Evolutionary conservation across 2,113 vertebrate genomes (phyloP).

Genomic region (Calyptommatus sinebrachiatus): DNA sequence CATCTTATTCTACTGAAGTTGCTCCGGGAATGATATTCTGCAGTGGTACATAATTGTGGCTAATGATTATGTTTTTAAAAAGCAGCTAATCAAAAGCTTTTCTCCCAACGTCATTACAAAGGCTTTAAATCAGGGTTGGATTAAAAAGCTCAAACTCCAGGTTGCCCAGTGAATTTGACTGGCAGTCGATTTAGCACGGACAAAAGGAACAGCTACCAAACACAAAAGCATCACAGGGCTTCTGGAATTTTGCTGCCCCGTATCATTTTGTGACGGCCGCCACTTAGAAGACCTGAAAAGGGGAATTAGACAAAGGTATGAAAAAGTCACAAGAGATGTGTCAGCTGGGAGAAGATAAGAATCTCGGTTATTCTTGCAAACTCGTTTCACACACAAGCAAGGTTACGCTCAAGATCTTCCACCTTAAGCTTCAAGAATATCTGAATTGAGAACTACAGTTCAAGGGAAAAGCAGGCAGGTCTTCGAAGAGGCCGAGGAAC

Average conservation of each 20-base stretch:
- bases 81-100: background rate
- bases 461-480: no score
- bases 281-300: background rate
- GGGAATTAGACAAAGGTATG: background rate
- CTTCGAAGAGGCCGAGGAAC: no score
- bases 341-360: background rate
- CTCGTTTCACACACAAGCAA: no score
- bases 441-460: no score
- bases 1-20: no score
- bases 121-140: background rate
- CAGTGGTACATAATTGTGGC: no score
- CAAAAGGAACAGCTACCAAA: background rate
- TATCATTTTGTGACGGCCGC: background rate
- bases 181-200: background rate
- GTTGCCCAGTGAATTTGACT: background rate
- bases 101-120: background rate
- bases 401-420: no score
- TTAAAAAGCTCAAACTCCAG: background rate
- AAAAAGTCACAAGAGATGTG: background rate
- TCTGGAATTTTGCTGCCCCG: background rate
- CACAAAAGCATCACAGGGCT: background rate
- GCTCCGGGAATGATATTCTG: no score
- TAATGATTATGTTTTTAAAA: no score
- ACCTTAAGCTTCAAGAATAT: no score
- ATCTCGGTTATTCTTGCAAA: background rate